These are phyloP conservation scores for Struthidea cinerea DNA, from an alignment of 2,113 vertebrate genomes.

Conservation along the genomic window DNA sequence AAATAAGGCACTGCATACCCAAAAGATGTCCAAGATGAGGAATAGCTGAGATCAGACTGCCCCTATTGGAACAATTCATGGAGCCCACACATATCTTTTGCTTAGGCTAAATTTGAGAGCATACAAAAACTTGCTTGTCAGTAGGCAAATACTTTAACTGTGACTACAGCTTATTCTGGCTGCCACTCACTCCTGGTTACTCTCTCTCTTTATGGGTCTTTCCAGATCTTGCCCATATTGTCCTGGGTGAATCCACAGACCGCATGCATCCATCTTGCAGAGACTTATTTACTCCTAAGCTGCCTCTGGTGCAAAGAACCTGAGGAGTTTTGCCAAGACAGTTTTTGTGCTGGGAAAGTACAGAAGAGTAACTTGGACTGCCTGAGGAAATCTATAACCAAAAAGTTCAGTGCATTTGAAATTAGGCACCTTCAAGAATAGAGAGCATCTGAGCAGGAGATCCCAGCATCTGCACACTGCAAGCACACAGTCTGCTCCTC, in stretches of 20 bases:
- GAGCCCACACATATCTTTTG: not conserved
- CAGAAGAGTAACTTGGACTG: not conserved
- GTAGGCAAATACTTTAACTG: not conserved
- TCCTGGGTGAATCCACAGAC: not conserved
- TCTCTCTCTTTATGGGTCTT: not conserved
- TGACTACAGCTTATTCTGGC: not conserved
- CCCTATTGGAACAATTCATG: not conserved
- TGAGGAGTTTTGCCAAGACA: not conserved
- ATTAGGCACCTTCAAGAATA: not conserved
- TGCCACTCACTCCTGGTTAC: not conserved
- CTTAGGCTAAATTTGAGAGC: not conserved
- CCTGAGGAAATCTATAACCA: not conserved
- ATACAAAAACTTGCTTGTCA: not conserved
- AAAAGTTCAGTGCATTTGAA: not conserved
- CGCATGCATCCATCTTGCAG: not conserved
- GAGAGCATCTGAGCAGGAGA: not conserved
- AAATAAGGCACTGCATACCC: not conserved
- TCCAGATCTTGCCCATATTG: not conserved
- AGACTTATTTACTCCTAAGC: not conserved
- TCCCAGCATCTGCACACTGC: not conserved
- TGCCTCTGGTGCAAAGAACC: not conserved
- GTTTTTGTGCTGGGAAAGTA: not conserved
- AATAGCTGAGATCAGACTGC: not conserved
- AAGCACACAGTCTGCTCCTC: not conserved
- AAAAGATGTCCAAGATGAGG: not conserved